Evolutionary conservation across 1,140 invertebrate species (phyloP), one percentile per base, ranked within the genome.

Genomic region (Mercenaria mercenaria): DNA sequence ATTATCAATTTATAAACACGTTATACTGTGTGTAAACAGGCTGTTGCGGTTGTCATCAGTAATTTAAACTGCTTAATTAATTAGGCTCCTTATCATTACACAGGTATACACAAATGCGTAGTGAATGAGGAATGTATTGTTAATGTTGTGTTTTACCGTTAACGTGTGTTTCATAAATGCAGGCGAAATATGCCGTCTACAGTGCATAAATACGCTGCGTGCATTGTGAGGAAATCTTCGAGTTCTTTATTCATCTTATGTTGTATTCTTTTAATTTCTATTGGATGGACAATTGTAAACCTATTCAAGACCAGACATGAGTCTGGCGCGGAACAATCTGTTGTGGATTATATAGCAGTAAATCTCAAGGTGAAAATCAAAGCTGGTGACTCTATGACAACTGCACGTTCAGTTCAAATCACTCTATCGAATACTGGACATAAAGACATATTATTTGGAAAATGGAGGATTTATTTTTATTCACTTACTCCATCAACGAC

Each of bases 381-480:
- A 15, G 90, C 93, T 0, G 6, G 92, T 15, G 91, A 92, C 83
- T 93, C 93, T 64, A 43, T 86, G 74, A 61, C 84, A 0, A 92
- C 90, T 61, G 59, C 69, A 67, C 85, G 26, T 11, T 29, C 1
- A 1, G 18, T 52, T 90, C 1, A 82, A 92, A 61, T 90, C 93
- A 26, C 59, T 3, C 64, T 95, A n/a, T 93, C 90, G 34, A 95
- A 95, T 87, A 89, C 52, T 11, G 94, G 94, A 1, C 15, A 50
- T 20, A 56, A 77, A 23, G 20, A 88, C 0, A 90, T 94, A 6
- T 79, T 69, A n/a, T 47, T 26, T 11, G 52, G 76, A 26, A 90
- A 90, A 13, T 95, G 94, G 94, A 83, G 39, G 18, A 91, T 95
- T 50, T 93, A 91, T 59, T 93, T 94, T 64, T 91, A 87, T 64